phyloP scores from a whole-genome alignment of 2,797 vertebrate genomes.

The Rhinella marina region DNA sequence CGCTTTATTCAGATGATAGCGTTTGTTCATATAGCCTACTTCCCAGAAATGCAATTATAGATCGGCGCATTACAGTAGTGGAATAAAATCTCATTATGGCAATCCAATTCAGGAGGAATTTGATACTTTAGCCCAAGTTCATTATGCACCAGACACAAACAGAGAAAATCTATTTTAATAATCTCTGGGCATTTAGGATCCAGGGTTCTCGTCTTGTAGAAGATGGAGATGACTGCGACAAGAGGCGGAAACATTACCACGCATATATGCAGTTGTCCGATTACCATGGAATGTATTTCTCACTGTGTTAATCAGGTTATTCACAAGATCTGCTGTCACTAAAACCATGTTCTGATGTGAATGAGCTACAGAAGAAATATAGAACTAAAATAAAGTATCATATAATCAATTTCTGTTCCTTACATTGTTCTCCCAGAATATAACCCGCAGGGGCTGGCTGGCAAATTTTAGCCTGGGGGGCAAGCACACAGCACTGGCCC shows the following conservation, averaged over 20 bases:
- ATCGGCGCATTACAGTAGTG: slow-evolving; percentile 47
- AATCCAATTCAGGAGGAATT: slow-evolving; percentile 61
- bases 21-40: slow-evolving; percentile 54
- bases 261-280: neutral
- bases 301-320: neutral
- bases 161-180: slow-evolving; percentile 59
- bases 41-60: slow-evolving; percentile 62
- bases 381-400: neutral
- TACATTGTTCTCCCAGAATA: too few relatives aligned
- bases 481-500: too few relatives aligned
- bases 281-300: neutral
- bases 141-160: slow-evolving; percentile 59
- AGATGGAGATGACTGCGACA: neutral
- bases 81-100: slow-evolving; percentile 60
- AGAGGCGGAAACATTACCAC: slow-evolving; percentile 11
- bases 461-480: too few relatives aligned
- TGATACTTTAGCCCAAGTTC: slow-evolving; percentile 59
- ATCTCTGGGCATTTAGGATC: slow-evolving; percentile 51
- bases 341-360: neutral
- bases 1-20: slow-evolving; percentile 50
- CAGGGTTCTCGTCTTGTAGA: slow-evolving; percentile 4
- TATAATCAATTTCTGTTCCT: too few relatives aligned
- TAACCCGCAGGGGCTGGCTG: too few relatives aligned
- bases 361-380: neutral
- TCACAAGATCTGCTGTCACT: neutral